Conservation (phyloP, 2,797 vertebrate species). For the Hippoglossus hippoglossus region DNA sequence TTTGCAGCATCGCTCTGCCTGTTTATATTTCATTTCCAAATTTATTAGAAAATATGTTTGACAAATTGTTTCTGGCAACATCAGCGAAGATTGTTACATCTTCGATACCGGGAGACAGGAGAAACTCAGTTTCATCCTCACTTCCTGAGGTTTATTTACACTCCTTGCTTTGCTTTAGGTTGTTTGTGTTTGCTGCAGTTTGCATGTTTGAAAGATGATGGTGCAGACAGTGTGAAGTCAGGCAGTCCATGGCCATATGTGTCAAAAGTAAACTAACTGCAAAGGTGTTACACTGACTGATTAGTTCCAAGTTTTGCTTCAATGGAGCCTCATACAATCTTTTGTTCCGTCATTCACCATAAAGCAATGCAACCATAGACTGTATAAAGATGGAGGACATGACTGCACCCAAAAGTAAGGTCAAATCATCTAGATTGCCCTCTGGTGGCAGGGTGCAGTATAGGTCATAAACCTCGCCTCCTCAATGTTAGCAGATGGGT, state of each 20-base stretch:
- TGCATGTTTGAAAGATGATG: slow-evolving; percentile 7
- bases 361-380: slow-evolving; percentile 32
- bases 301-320: slow-evolving; percentile 11
- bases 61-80: slow-evolving; percentile 63
- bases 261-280: too few species aligned
- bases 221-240: neutral
- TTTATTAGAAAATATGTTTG: slow-evolving; percentile 68
- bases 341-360: slow-evolving; percentile 32
- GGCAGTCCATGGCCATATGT: neutral
- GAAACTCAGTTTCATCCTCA: slow-evolving; percentile 15
- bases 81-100: slow-evolving; percentile 41
- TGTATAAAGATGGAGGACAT: too few species aligned
- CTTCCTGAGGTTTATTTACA: slow-evolving; percentile 15
- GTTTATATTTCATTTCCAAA: slow-evolving; percentile 63
- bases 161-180: slow-evolving; percentile 15
- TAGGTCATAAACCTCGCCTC: too few species aligned
- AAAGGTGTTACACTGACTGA: neutral
- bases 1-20: slow-evolving; percentile 51
- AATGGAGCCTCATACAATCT: neutral
- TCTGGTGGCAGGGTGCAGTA: too few species aligned
- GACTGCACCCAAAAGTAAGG: too few species aligned
- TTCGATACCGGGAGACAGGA: neutral
- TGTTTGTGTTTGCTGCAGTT: slow-evolving; percentile 15
- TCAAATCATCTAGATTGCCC: too few species aligned
- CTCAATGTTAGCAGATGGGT: too few species aligned